A percentile compares a stretch with the other conserved stretches of the same genome.
Evolutionary conservation across 35 echinoderm and acorn worm species (phyloP).

Genomic region (Stichopus chloronotus): DNA sequence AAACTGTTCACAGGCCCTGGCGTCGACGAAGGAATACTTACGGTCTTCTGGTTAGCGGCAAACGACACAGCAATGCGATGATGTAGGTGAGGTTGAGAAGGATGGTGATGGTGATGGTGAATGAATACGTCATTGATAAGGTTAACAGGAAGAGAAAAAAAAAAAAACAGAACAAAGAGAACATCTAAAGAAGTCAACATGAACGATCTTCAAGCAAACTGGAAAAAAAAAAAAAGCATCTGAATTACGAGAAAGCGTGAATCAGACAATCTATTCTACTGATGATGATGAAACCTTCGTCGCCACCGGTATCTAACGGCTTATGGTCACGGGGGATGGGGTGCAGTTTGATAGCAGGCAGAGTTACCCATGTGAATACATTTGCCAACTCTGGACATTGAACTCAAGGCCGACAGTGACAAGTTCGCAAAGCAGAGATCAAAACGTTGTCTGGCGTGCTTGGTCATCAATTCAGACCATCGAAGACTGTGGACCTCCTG

Average conservation of each 20-base stretch:
- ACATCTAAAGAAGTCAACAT: slow-evolving; percentile 12
- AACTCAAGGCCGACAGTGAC: no score
- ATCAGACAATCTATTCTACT: not conserved
- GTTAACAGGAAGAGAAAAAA: not conserved
- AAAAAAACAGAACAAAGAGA: not conserved
- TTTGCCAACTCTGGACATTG: no score
- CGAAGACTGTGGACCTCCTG: no score
- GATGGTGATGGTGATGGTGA: slow-evolving; percentile 11
- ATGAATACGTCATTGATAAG: slow-evolving; percentile 10
- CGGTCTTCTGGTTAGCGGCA: slow-evolving; percentile 14
- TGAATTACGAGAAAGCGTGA: not conserved
- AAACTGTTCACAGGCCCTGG: no score
- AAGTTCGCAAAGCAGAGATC: no score
- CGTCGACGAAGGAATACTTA: not conserved
- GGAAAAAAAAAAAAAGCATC: not conserved
- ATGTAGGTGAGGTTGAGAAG: not conserved
- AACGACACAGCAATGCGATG: slow-evolving; percentile 9
- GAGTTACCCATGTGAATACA: no score
- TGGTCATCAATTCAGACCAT: no score
- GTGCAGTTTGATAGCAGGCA: no score
- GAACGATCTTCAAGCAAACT: not conserved
- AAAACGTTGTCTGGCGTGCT: no score
- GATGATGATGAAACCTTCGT: not conserved
- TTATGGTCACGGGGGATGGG: no score
- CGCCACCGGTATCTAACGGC: no score